Percentiles rank a stretch among this genome's conserved stretches.
These are phyloP conservation scores for Alfaro cultratus DNA, from an alignment of 2,797 vertebrate species.

Conservation along the genomic window DNA sequence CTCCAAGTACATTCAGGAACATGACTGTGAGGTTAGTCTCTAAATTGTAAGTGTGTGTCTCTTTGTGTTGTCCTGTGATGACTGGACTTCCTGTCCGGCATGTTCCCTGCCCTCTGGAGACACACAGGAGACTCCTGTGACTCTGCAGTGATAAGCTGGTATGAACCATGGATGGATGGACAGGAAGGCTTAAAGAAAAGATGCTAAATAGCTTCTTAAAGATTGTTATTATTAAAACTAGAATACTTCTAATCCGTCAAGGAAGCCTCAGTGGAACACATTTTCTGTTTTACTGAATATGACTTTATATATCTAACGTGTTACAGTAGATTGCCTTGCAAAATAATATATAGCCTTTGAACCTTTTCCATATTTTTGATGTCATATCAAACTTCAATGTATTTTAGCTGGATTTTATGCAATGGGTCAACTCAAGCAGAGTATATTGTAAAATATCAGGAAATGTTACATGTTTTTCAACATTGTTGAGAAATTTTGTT, in stretches of 20 bases:
- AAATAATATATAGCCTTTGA: not conserved
- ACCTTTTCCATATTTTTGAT: not conserved
- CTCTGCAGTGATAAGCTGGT: no score
- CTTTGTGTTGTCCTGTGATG: no score
- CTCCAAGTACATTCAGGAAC: no score
- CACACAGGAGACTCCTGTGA: no score
- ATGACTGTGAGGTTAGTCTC: no score
- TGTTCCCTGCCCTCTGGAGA: no score
- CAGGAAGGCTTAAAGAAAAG: not conserved
- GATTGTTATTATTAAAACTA: not conserved
- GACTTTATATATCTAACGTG: not conserved
- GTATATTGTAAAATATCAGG: not conserved
- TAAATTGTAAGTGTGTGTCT: no score
- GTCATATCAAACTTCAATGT: not conserved
- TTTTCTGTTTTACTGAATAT: not conserved
- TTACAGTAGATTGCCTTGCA: not conserved
- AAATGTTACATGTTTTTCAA: not conserved
- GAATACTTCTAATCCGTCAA: not conserved
- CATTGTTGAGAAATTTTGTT: not conserved
- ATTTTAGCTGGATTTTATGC: not conserved
- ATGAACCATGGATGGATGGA: no score
- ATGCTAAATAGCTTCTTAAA: not conserved
- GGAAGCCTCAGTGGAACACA: not conserved
- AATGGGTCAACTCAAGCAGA: not conserved
- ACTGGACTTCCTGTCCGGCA: no score